Base-by-base conservation (phyloP, 2,888 invertebrate genomes). In the Cheilosia pagana region DNA sequence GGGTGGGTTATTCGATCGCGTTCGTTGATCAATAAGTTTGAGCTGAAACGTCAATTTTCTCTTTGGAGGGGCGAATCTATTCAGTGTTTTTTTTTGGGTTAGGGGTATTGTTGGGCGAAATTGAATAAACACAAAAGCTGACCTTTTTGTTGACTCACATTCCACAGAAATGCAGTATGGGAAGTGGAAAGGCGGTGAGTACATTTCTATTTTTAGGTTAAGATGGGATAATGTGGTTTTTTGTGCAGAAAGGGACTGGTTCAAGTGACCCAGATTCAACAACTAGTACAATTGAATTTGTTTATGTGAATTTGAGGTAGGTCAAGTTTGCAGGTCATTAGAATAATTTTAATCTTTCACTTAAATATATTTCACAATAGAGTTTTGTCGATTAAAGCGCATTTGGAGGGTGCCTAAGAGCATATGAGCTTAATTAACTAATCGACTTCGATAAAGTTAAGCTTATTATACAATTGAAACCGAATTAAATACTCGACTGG, bases 21-120 rank as follows among this genome's bases (percentile, higher is more conserved):
- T 53, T 52, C n/a, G 16, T 53, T 52, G 28, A 59, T 31, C 67
- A 67, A 41, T 60, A 59, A 67, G 50, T 67, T 55, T 43, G 23
- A 35, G 3, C 12, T 35, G 35, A 5, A 41, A 12, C 14, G 52
- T 53, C n/a, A 8, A 25, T 5, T n/a, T n/a, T n/a, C n/a, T n/a
- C 5, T 50, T 35, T 43, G 10, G 43, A 48, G 25, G 68, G 16
- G 45, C 21, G 23, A 45, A 45, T 19, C 19, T 25, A 50, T 23
- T 50, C 23, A 21, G 10, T 21, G 21, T 12, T 23, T 0, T 12
- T 23, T 0, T 50, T 21, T 3, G 14, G 21, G 12, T 45, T 16
- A 45, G 16, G 8, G 16, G 16, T 45, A 50, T 50, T 25, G 50
- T 50, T 50, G 50, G 23, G 5, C 12, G 6, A 48, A 48, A 48